These are phyloP conservation scores for Cephus sareptanus DNA, from an alignment of 2,888 invertebrate genomes.

Conservation along the genomic window DNA sequence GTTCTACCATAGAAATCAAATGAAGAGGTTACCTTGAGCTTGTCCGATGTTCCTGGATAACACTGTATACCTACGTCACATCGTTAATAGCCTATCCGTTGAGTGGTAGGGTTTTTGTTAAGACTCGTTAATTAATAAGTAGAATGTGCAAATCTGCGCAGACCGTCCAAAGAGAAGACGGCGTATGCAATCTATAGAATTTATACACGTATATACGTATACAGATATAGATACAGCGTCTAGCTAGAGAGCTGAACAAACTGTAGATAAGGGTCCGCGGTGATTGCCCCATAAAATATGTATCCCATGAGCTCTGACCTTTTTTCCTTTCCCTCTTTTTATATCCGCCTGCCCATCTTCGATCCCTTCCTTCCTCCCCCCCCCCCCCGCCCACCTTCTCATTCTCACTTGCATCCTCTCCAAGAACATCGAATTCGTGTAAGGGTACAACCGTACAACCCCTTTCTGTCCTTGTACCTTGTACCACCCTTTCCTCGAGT, in stretches of 20 bases:
- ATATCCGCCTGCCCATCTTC: conserved; percentile 6
- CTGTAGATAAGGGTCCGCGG: conserved; percentile 61
- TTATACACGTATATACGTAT: not conserved
- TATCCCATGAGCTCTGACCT: conserved; percentile 52
- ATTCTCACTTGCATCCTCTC: conserved; percentile 30
- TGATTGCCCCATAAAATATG: conserved; percentile 65
- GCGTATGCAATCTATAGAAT: not conserved
- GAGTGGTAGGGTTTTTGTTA: not conserved
- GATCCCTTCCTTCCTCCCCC: conserved; percentile 23
- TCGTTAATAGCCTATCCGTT: not conserved
- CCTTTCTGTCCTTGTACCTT: conserved; percentile 9
- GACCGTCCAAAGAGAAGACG: not conserved
- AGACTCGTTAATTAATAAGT: not conserved
- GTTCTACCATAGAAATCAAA: too few relatives aligned
- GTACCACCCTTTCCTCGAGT: not conserved
- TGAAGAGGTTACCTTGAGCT: too few relatives aligned
- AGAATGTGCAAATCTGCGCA: not conserved
- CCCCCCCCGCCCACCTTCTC: conserved; percentile 23
- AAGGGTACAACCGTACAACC: not conserved
- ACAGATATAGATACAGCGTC: conserved; percentile 14
- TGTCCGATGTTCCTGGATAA: too few relatives aligned
- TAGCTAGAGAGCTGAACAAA: conserved; percentile 55
- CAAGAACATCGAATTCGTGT: not conserved
- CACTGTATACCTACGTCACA: too few relatives aligned
- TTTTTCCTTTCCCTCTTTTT: conserved; percentile 29